Percentiles rank a stretch among this genome's conserved stretches.
These are phyloP conservation scores for Meiosimyza decipiens DNA, from an alignment of 2,888 invertebrate species.

Conservation along the genomic window DNA sequence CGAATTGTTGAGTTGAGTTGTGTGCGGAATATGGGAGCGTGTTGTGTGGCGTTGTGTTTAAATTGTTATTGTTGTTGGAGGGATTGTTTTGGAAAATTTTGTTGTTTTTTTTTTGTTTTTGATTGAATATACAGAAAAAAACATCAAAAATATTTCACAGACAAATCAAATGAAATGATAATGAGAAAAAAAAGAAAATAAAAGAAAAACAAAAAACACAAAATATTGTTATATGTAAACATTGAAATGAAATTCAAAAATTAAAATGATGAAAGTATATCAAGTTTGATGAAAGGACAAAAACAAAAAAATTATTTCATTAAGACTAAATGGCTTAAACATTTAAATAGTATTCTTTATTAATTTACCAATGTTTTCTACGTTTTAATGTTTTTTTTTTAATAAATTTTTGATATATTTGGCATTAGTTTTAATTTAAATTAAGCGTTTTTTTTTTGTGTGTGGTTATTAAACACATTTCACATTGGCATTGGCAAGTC, in stretches of 20 bases:
- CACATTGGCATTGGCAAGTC: slow-evolving; percentile 40
- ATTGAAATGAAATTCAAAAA: slow-evolving; percentile 28
- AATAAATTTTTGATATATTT: slow-evolving; percentile 43
- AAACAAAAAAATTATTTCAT: slow-evolving; percentile 33
- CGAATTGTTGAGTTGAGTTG: slow-evolving; percentile 28
- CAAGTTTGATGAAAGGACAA: slow-evolving; percentile 19
- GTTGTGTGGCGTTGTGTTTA: slow-evolving; percentile 24
- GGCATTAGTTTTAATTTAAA: slow-evolving; percentile 37
- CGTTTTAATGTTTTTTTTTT: slow-evolving; percentile 48
- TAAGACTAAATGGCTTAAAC: slow-evolving; percentile 25
- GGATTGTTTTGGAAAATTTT: slow-evolving; percentile 31
- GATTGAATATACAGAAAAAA: slow-evolving; percentile 32
- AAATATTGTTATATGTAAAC: not conserved
- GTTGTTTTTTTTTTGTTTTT: slow-evolving; percentile 36
- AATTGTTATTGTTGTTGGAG: slow-evolving; percentile 37
- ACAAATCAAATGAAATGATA: slow-evolving; percentile 23
- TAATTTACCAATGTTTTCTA: slow-evolving; percentile 65
- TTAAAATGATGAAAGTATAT: slow-evolving; percentile 26
- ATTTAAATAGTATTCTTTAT: slow-evolving; percentile 37
- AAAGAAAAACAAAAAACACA: slow-evolving; percentile 4
- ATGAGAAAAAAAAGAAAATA: slow-evolving; percentile 11
- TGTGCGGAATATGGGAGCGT: slow-evolving; percentile 28
- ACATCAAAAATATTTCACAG: slow-evolving; percentile 32
- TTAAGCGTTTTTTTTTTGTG: slow-evolving; percentile 42
- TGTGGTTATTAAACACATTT: slow-evolving; percentile 46